Conservation (phyloP, 2,113 vertebrate species). For the Tenebrosternarchus preto region DNA sequence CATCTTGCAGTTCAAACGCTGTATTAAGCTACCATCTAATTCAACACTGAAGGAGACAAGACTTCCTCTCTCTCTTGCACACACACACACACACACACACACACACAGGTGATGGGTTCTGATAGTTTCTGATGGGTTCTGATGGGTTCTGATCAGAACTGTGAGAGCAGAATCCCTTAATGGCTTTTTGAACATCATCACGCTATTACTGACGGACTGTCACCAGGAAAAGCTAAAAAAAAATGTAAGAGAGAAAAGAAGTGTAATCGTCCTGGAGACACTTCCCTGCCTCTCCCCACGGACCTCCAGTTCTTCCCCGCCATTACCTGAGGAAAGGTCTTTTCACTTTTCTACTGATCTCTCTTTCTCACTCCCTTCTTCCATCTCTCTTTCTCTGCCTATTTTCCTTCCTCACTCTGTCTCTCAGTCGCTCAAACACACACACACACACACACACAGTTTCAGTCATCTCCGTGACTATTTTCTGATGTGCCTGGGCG, state of each 20-base stretch:
- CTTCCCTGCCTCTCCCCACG: too few species aligned
- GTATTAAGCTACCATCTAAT: slow-evolving; percentile 25
- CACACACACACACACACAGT: neutral
- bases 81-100: slow-evolving; percentile 11
- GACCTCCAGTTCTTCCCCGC: too few species aligned
- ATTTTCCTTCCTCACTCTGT: neutral
- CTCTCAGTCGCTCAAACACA: slow-evolving; percentile 6
- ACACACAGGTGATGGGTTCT: slow-evolving; percentile 9
- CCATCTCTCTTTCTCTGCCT: neutral
- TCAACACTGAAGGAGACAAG: slow-evolving; percentile 18
- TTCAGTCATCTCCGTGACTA: slow-evolving; percentile 46
- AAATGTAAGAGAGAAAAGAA: slow-evolving; percentile 21
- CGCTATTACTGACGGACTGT: slow-evolving; percentile 56
- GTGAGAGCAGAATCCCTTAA: slow-evolving; percentile 24
- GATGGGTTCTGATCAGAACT: slow-evolving; percentile 16
- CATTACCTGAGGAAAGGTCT: slow-evolving; percentile 23
- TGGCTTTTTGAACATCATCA: slow-evolving; percentile 55
- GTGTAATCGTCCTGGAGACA: slow-evolving; percentile 18
- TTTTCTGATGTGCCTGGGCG: slow-evolving; percentile 59
- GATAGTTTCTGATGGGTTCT: too few species aligned
- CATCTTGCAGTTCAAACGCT: neutral
- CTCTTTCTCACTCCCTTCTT: neutral
- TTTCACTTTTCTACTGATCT: slow-evolving; percentile 14
- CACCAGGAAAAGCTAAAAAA: neutral
- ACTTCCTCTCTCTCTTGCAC: slow-evolving; percentile 29